Conservation (phyloP, 2,888 invertebrate species). For the Stenichneumon culpator region DNA sequence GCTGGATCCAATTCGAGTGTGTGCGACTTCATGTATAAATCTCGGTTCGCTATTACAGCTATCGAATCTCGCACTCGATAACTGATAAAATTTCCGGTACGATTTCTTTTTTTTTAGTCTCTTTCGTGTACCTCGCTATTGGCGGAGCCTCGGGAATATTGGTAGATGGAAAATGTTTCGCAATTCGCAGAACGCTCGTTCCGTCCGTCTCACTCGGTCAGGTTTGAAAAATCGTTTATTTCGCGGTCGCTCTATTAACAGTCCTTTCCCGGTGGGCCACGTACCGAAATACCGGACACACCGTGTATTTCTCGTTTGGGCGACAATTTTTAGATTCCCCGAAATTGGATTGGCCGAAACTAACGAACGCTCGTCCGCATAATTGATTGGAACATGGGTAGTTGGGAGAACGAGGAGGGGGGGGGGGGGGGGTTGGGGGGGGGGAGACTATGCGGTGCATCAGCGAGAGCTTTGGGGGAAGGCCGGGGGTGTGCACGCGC, state of each 20-base stretch:
- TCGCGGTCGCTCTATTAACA: constrained; percentile 45
- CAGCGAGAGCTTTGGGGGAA: constrained; percentile 48
- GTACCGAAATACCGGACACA: background rate
- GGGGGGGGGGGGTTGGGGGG: constrained; percentile 21
- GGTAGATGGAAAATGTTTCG: constrained; percentile 5
- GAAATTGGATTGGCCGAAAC: constrained; percentile 73
- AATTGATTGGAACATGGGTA: constrained; percentile 71
- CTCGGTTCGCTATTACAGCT: background rate
- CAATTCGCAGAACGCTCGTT: background rate
- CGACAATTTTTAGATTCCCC: constrained; percentile 68
- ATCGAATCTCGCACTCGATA: constrained; percentile 32
- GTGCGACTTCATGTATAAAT: background rate
- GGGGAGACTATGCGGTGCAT: constrained; percentile 45
- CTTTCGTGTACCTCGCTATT: background rate
- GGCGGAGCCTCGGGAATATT: constrained; percentile 9
- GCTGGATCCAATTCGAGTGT: constrained; percentile 1
- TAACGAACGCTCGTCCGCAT: constrained; percentile 73
- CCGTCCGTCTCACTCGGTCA: background rate
- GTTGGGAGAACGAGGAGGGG: constrained; percentile 46
- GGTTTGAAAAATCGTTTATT: constrained; percentile 59
- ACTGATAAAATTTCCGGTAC: constrained; percentile 33
- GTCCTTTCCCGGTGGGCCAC: constrained; percentile 25
- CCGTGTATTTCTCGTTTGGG: constrained; percentile 57
- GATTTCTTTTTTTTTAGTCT: background rate
- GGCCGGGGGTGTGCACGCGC: constrained; percentile 39